Conservation (phyloP, 2,113 vertebrate genomes). For the Varanus komodoensis region DNA sequence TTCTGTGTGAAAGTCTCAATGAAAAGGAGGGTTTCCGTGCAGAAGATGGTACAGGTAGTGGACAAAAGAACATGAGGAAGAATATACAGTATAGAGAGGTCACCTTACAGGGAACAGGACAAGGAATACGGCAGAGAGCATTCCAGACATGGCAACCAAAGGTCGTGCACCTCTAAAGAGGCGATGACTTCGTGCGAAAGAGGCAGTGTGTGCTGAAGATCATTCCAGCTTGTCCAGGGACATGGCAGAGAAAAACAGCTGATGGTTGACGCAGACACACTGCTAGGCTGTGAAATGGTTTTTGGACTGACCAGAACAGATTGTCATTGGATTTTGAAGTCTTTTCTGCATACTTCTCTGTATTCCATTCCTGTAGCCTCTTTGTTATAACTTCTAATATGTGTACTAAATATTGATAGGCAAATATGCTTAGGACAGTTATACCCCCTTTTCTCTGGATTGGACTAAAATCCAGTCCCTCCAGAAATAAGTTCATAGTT, state of each 20-base stretch:
- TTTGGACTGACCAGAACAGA: not conserved
- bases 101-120: not conserved
- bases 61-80: no score
- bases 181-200: not conserved
- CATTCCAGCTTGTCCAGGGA: not conserved
- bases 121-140: not conserved
- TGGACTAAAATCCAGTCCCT: constrained; percentile 57
- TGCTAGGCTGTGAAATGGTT: not conserved
- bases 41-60: no score
- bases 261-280: not conserved
- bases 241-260: not conserved
- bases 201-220: not conserved
- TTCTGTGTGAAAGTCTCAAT: not conserved
- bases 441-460: constrained; percentile 39
- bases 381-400: constrained; percentile 13
- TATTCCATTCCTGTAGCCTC: not conserved
- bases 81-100: no score
- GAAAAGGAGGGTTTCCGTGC: not conserved
- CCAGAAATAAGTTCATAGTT: constrained; percentile 57
- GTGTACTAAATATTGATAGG: constrained; percentile 29
- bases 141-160: not conserved
- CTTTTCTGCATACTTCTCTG: not conserved
- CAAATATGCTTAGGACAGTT: constrained; percentile 53
- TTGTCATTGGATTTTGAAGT: not conserved
- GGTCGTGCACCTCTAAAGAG: not conserved